Evolutionary conservation across 1,140 invertebrate species (phyloP), one percentile per base, ranked within the genome.

Genomic region (Neodiprion fabricii): DNA sequence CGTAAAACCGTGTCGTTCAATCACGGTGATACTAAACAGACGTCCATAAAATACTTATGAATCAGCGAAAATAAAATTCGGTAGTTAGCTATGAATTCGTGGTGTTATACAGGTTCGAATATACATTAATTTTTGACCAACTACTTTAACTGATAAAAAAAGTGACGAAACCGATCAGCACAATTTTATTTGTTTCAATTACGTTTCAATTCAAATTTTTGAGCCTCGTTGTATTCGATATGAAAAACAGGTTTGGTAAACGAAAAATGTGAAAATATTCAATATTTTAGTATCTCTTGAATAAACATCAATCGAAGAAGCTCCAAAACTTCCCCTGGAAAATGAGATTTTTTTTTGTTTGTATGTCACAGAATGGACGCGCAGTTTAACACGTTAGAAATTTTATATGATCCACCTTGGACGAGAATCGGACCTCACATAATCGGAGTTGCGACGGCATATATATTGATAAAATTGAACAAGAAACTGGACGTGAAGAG

Each of bases 391-490:
- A 80, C 84, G 72, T 74, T 88, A 71, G 79, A 88, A 70, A 65
- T 82, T 5, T 78, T 90, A 8, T 91, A 91, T 70, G 82, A 87
- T 74, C 84, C 86, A n/a, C 89, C 90, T 0, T 90, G 89, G 89
- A 79, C 85, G 9, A 85, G 90, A 82, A 86, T 90, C 71, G 85
- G 87, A 69, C 89, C 90, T 8, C 90, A 90, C 76, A 75, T 90
- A 28, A 76, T 90, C 50, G 90, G 90, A 77, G 83, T 90, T 17
- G 79, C 83, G 49, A 87, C 88, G 7, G 88, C 83, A 40, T 88
- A 87, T 47, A 81, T 89, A 71, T 48, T 88, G 66, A 72, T 82
- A 71, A 85, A 78, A 76, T 72, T 88, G 14, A 85, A 89, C 28
- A 81, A 83, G 48, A 83, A 85, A 79, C 77, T 89, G 49, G 47